Evolutionary conservation across 2,113 vertebrate species (phyloP).

Genomic region (Onychostoma macrolepis): DNA sequence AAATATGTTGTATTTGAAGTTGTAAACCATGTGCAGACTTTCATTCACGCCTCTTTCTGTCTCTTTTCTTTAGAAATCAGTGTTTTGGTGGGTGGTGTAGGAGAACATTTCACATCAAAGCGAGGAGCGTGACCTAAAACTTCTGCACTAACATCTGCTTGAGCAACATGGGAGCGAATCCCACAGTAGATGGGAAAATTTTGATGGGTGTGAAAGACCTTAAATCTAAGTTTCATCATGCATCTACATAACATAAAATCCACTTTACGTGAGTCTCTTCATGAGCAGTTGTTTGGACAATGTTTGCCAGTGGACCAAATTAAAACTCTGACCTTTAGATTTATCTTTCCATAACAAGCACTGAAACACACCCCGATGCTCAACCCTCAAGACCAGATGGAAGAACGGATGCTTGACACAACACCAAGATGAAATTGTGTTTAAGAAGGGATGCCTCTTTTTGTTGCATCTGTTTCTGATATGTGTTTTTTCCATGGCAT

Average conservation of each 20-base stretch:
- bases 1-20: background rate
- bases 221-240: background rate
- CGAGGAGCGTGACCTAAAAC: slow-evolving; percentile 60
- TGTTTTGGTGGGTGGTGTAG: background rate
- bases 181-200: slow-evolving; percentile 10
- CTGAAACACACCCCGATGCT: slow-evolving; percentile 12
- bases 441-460: slow-evolving; percentile 24
- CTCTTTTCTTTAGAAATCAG: slow-evolving; percentile 45
- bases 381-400: background rate
- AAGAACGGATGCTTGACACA: background rate
- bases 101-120: slow-evolving; percentile 71
- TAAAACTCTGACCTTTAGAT: background rate
- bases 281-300: background rate
- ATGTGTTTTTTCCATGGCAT: slow-evolving; percentile 44
- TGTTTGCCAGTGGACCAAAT: background rate
- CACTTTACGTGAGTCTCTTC: background rate
- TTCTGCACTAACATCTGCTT: slow-evolving; percentile 64
- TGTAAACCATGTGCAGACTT: slow-evolving; percentile 28
- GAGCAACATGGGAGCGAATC: slow-evolving; percentile 42
- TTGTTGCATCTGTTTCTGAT: slow-evolving; percentile 63
- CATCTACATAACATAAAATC: slow-evolving; percentile 29
- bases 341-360: background rate
- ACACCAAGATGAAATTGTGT: slow-evolving; percentile 35
- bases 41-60: slow-evolving; percentile 58
- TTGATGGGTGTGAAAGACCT: background rate